These are phyloP conservation scores for Phengaris alcon DNA, from an alignment of 2,888 invertebrate species.

Conservation along the genomic window DNA sequence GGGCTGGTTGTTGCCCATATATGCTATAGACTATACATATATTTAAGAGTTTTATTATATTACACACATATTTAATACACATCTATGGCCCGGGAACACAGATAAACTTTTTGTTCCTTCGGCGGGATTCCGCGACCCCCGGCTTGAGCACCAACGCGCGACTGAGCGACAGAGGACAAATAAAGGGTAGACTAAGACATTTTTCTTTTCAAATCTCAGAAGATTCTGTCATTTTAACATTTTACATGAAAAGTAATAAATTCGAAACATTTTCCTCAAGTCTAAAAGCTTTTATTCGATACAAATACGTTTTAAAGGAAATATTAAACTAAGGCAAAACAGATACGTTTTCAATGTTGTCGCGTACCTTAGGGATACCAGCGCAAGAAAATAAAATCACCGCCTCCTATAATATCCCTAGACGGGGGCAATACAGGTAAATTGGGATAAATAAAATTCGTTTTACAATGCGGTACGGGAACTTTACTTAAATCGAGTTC, in stretches of 20 bases:
- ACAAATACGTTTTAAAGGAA: constrained; percentile 38
- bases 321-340: constrained; percentile 54
- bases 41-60: too few species aligned
- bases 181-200: neutral
- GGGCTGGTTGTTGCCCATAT: too few species aligned
- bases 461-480: constrained; percentile 47
- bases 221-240: constrained; percentile 1
- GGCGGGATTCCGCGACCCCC: too few species aligned
- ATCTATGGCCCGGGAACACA: too few species aligned
- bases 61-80: too few species aligned
- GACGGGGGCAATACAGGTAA: constrained; percentile 64
- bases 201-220: neutral
- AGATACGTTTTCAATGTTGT: constrained; percentile 74
- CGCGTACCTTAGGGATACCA: constrained; percentile 64
- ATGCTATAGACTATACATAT: too few species aligned
- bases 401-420: constrained; percentile 62
- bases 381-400: constrained; percentile 64
- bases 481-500: constrained; percentile 48
- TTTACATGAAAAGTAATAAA: neutral
- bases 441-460: constrained; percentile 64
- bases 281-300: constrained; percentile 16
- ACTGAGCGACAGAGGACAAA: too few species aligned
- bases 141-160: too few species aligned
- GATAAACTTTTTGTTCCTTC: too few species aligned
- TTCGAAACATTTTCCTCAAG: neutral